Conservation (phyloP, 2,113 vertebrate genomes). For the Bufo gargarizans region DNA sequence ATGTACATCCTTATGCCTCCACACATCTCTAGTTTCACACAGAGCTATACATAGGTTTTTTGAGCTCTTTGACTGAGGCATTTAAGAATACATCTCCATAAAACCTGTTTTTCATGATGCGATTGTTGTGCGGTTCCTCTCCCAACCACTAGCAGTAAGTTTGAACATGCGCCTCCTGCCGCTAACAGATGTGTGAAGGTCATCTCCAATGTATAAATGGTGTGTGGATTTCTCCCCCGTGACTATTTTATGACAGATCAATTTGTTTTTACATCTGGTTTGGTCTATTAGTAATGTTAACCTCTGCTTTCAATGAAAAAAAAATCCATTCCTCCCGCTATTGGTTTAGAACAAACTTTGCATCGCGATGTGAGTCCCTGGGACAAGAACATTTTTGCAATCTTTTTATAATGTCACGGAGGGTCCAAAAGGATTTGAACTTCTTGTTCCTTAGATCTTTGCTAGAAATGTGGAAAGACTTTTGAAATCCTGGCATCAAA, state of each 20-base stretch:
- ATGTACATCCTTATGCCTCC: too few species aligned
- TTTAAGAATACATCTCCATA: neutral
- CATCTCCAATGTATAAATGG: neutral
- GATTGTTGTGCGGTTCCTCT: neutral
- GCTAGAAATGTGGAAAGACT: conserved; percentile 57
- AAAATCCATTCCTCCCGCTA: neutral
- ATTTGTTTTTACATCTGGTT: conserved; percentile 22
- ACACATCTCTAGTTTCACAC: neutral
- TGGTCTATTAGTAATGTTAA: neutral
- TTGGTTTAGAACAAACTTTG: conserved; percentile 24
- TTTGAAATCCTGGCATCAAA: conserved; percentile 54
- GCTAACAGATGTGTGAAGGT: conserved; percentile 3
- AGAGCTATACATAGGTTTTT: neutral
- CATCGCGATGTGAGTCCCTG: conserved; percentile 20
- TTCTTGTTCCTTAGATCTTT: conserved; percentile 56
- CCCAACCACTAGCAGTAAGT: neutral
- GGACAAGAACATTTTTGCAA: conserved; percentile 50
- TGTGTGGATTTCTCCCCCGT: neutral
- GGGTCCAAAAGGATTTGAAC: conserved; percentile 57
- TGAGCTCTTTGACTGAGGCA: neutral
- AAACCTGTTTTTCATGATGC: conserved; percentile 1
- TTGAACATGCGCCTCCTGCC: neutral
- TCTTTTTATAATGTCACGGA: conserved; percentile 43
- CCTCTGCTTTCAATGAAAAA: neutral
- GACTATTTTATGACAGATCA: neutral